Percentiles rank a stretch among this genome's conserved stretches.
Evolutionary conservation across 2,797 vertebrate genomes (phyloP).

Genomic region (Tauraco hartlaubi): DNA sequence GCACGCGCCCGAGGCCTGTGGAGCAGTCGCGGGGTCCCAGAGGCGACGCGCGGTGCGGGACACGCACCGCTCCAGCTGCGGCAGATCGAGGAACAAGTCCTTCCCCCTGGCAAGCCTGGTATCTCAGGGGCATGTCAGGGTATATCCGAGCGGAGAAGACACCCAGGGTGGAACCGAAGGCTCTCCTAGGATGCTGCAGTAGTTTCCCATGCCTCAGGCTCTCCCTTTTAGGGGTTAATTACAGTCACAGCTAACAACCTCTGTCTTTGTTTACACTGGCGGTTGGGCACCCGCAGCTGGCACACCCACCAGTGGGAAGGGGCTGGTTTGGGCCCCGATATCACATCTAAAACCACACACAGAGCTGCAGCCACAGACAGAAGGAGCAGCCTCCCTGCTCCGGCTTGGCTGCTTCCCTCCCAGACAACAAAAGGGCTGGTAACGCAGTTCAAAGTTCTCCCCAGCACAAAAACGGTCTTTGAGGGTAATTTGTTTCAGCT

Average conservation of each 20-base stretch:
- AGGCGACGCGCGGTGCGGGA: accelerated
- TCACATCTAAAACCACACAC: neutral
- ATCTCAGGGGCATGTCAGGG: accelerated
- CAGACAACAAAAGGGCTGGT: neutral
- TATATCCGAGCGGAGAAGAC: neutral
- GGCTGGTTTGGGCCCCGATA: neutral
- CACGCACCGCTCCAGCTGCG: accelerated
- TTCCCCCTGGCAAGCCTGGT: neutral
- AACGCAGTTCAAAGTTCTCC: neutral
- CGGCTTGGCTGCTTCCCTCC: neutral
- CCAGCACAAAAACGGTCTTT: neutral
- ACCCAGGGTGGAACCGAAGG: neutral
- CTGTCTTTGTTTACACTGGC: neutral
- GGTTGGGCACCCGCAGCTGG: neutral
- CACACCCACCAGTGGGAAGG: neutral
- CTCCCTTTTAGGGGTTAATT: neutral
- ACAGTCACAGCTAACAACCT: neutral
- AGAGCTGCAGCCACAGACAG: neutral
- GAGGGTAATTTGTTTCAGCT: constrained; percentile 40
- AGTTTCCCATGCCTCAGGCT: neutral
- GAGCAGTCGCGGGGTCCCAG: accelerated
- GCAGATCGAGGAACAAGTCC: neutral
- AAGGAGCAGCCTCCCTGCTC: neutral
- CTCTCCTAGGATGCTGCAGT: neutral
- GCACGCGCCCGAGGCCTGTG: accelerated